Base-by-base conservation (phyloP, 2,113 vertebrate species). In the Chionodraco myersi region DNA sequence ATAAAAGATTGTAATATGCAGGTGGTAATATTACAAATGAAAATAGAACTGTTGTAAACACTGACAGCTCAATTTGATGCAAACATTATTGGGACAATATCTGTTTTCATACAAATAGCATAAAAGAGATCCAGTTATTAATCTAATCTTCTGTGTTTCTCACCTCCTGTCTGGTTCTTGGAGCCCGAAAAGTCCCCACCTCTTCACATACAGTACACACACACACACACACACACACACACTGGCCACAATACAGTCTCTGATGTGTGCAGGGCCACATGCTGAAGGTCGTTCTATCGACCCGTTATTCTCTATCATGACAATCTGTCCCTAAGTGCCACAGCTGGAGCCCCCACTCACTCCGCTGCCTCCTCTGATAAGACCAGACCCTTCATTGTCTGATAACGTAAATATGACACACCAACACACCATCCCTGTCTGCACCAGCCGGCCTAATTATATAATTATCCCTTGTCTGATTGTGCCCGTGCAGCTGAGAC, bases 401-500 rank as follows among this genome's bases (percentile, higher is more conserved):
- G 85, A 84, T 79, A 86, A 85, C 79, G 36, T 74, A 91, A 89
- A 91, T 84, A 80, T 57, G 83, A 83, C 80, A 83, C 68, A 76
- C 88, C 84, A 84, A 79, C 68, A 86, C 83, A 86, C 85, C 86
- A 85, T 84, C 86, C 80, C 77, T 53, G 77, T 88, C 86, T 70
- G 85, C 90, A 78, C 64, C 77, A 66, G 77, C 72, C 78, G 60
- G 82, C 62, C 90, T 89, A 94, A 94, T 93, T 91, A 94, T 89
- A 92, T 92, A 84, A 93, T 92, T 93, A 94, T 87, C 81, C 84
- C 91, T 92, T 89, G 89, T 94, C 90, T 93, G 91, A 94, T 93
- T 85, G 89, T 90, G 84, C 73, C 80, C 10, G 69, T 75, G 84
- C 90, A 86, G 84, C 86, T 89, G 86, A 91, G 89, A 86, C 87